Conservation (phyloP, 2,888 invertebrate species). For the Ophonus ardosiacus region DNA sequence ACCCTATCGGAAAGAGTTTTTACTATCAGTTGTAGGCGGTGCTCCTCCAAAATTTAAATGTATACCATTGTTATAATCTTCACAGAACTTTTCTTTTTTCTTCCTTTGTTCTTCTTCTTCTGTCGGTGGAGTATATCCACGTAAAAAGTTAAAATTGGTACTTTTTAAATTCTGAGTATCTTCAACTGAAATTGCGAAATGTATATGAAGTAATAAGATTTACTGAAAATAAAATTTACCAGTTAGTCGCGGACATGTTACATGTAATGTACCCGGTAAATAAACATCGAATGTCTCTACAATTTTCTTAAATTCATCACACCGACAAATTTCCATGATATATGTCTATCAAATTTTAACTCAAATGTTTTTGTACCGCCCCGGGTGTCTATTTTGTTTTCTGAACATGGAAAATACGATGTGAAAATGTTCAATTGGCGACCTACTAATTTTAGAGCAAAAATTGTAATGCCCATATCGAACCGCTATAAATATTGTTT, state of each 20-base stretch:
- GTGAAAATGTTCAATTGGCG: too few relatives aligned
- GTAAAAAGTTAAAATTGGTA: conserved; percentile 25
- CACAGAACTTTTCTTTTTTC: conserved; percentile 13
- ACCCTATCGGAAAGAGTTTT: conserved; percentile 23
- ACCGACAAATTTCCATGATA: conserved; percentile 68
- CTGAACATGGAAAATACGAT: too few relatives aligned
- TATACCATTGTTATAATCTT: conserved; percentile 35
- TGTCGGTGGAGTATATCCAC: background rate
- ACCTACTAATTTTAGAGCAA: too few relatives aligned
- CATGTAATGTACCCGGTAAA: conserved; percentile 66
- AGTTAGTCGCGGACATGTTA: background rate
- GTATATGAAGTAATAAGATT: background rate
- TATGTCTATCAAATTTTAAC: conserved; percentile 3
- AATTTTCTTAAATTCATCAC: conserved; percentile 66
- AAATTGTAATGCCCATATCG: background rate
- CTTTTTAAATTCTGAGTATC: conserved; percentile 19
- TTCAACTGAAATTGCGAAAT: conserved; percentile 15
- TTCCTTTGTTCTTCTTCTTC: conserved; percentile 6
- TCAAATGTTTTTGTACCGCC: background rate
- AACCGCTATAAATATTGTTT: too few relatives aligned
- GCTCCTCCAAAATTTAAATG: background rate
- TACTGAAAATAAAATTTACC: background rate
- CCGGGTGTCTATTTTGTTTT: background rate
- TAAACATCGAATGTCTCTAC: conserved; percentile 66
- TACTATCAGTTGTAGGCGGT: background rate